Conservation (phyloP, 2,888 invertebrate species). For the Acleris holmiana region DNA sequence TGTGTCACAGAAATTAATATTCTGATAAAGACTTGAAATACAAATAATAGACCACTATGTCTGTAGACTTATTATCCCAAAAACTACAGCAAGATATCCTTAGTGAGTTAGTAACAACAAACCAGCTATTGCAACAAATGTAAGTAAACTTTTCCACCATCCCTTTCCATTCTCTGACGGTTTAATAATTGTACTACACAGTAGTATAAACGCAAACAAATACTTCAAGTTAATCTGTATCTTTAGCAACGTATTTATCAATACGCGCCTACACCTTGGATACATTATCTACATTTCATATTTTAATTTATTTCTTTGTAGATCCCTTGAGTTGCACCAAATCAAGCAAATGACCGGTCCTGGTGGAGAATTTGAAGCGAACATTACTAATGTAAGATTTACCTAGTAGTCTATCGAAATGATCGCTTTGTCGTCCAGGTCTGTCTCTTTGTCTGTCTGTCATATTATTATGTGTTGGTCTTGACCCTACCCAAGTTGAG, state of each 20-base stretch:
- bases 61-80: slow-evolving; percentile 47
- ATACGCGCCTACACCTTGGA: too few relatives aligned
- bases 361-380: slow-evolving; percentile 64
- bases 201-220: too few relatives aligned
- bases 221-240: too few relatives aligned
- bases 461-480: too few relatives aligned
- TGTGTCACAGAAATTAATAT: too few relatives aligned
- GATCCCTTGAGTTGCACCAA: slow-evolving; percentile 64
- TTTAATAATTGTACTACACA: too few relatives aligned
- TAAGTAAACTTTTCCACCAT: slow-evolving; percentile 46
- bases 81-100: slow-evolving; percentile 70
- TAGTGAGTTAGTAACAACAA: slow-evolving; percentile 68
- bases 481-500: too few relatives aligned
- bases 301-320: slow-evolving; percentile 44
- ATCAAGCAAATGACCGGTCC: slow-evolving; percentile 63
- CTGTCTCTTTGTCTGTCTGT: too few relatives aligned
- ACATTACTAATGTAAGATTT: slow-evolving; percentile 60
- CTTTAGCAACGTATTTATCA: too few relatives aligned
- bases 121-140: slow-evolving; percentile 68
- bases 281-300: too few relatives aligned
- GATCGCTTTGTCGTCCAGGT: too few relatives aligned
- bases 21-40: neutral
- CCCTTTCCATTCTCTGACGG: too few relatives aligned
- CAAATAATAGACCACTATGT: slow-evolving; percentile 41
- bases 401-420: neutral